These are phyloP conservation scores for Zeuzera pyrina DNA, from an alignment of 2,888 invertebrate genomes.

Conservation along the genomic window DNA sequence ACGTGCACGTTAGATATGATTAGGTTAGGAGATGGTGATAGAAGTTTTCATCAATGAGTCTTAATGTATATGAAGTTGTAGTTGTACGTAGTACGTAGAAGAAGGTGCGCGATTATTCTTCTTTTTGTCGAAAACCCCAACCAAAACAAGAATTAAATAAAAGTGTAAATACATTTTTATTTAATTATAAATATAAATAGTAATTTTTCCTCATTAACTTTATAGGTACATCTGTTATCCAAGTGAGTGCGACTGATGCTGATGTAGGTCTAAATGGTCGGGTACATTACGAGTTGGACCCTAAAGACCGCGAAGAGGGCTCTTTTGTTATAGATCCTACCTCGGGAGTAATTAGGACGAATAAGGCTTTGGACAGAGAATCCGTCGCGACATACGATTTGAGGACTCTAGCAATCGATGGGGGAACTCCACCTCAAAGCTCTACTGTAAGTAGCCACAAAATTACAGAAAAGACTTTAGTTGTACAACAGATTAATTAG, in stretches of 20 bases:
- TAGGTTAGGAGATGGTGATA: too few species aligned
- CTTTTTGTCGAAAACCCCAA: too few species aligned
- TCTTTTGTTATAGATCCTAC: slow-evolving; percentile 94
- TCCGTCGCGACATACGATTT: slow-evolving; percentile 88
- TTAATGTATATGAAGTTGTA: too few species aligned
- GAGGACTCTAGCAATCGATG: slow-evolving; percentile 90
- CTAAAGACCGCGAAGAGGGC: slow-evolving; percentile 85
- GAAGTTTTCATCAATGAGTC: too few species aligned
- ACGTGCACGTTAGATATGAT: too few species aligned
- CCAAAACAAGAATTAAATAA: too few species aligned
- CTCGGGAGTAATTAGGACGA: slow-evolving; percentile 92
- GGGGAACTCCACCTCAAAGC: slow-evolving; percentile 85
- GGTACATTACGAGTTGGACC: slow-evolving; percentile 83
- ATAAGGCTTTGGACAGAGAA: slow-evolving; percentile 92
- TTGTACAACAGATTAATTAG: too few species aligned
- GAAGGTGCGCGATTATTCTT: too few species aligned
- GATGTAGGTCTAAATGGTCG: slow-evolving; percentile 92
- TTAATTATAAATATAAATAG: too few species aligned
- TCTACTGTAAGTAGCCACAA: slow-evolving; percentile 68
- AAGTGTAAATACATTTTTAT: too few species aligned
- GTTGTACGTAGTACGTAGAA: too few species aligned
- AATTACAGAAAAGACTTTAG: neutral
- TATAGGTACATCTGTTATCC: slow-evolving; percentile 80
- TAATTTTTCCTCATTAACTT: too few species aligned
- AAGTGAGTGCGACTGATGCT: slow-evolving; percentile 86